Percentiles rank a stretch among this genome's conserved stretches.
Conservation (phyloP, 2,888 invertebrate species). For the Dendrolimus pini region DNA sequence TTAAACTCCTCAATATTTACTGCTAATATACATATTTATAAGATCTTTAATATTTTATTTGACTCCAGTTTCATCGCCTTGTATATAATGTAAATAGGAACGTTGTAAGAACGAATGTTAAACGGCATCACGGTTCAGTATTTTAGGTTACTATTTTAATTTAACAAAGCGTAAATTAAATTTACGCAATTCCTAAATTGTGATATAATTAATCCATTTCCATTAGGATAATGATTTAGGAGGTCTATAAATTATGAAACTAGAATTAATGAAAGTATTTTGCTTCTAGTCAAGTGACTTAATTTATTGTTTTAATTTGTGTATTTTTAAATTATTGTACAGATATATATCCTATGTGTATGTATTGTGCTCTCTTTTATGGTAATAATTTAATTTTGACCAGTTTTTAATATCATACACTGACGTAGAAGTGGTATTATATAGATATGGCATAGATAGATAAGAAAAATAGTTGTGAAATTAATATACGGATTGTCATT, state of each 20-base stretch:
- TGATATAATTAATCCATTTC: slow-evolving; percentile 64
- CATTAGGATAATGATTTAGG: slow-evolving; percentile 32
- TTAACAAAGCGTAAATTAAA: slow-evolving; percentile 30
- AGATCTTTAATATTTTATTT: too few species aligned
- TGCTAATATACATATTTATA: too few species aligned
- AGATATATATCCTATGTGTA: background rate
- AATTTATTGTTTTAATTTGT: slow-evolving; percentile 10
- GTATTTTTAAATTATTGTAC: slow-evolving; percentile 5
- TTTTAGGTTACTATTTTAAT: slow-evolving; percentile 23
- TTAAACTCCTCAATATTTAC: too few species aligned
- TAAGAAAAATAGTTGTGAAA: too few species aligned
- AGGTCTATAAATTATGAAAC: slow-evolving; percentile 8
- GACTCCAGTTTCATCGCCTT: background rate
- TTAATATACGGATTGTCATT: too few species aligned
- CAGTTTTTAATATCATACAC: too few species aligned
- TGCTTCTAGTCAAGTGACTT: slow-evolving; percentile 22
- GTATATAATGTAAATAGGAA: slow-evolving; percentile 14
- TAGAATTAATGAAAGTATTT: slow-evolving; percentile 15
- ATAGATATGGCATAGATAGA: too few species aligned
- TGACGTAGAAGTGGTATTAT: too few species aligned
- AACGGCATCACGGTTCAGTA: slow-evolving; percentile 43
- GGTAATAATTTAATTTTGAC: background rate
- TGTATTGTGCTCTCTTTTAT: slow-evolving; percentile 38
- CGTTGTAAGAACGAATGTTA: slow-evolving; percentile 3
- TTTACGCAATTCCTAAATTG: slow-evolving; percentile 69